Evolutionary conservation across 2,113 vertebrate genomes (phyloP).

Genomic region (Promerops cafer): DNA sequence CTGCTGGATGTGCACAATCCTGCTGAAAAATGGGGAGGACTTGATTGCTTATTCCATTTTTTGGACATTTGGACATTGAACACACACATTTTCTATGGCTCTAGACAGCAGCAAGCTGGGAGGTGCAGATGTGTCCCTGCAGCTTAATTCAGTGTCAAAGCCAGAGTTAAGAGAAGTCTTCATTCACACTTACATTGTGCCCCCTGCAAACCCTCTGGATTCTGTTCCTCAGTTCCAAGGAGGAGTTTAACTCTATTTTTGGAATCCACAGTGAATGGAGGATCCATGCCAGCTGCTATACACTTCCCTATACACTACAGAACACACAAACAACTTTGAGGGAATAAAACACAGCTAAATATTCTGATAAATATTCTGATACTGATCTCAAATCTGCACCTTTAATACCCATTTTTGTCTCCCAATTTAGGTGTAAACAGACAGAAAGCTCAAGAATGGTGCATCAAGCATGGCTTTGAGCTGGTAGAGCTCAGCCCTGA

Average conservation of each 20-base stretch:
- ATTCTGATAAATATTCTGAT: not conserved
- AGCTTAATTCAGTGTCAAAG: not conserved
- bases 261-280: not conserved
- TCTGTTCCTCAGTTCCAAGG: not conserved
- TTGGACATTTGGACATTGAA: not conserved
- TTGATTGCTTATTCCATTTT: not conserved
- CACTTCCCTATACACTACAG: not conserved
- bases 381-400: not conserved
- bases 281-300: not conserved
- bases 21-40: not conserved
- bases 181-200: not conserved
- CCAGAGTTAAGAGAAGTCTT: not conserved
- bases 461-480: conserved; percentile 92
- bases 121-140: not conserved
- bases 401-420: not conserved
- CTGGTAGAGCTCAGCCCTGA: conserved; percentile 91
- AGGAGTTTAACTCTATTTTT: not conserved
- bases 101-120: not conserved
- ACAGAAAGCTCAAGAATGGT: conserved; percentile 95
- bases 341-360: not conserved
- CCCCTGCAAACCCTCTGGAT: not conserved
- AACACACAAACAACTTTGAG: not conserved
- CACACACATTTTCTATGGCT: not conserved
- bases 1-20: not conserved
- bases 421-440: conserved; percentile 79